Evolutionary conservation across 2,888 invertebrate genomes (phyloP).

Genomic region (Muscina levida): DNA sequence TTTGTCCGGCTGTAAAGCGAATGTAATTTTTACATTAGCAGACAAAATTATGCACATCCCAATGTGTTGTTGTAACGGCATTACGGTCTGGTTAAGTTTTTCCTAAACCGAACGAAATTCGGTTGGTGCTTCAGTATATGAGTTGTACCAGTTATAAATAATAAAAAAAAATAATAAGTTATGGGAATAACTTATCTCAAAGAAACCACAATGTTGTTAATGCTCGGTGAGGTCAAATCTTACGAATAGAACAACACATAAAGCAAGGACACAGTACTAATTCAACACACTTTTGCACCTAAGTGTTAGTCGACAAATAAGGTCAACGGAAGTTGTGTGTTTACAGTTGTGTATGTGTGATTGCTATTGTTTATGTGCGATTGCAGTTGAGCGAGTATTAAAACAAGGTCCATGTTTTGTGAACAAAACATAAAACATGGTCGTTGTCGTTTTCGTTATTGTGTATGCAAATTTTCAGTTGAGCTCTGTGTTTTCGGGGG

Average conservation of each 20-base stretch:
- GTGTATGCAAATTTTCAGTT: slow-evolving; percentile 39
- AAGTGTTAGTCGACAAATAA: slow-evolving; percentile 17
- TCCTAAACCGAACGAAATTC: too few species aligned
- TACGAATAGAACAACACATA: too few species aligned
- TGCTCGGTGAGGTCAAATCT: too few species aligned
- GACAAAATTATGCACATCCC: background rate
- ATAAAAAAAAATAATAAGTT: too few species aligned
- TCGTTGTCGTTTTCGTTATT: slow-evolving; percentile 50
- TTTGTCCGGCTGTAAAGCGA: slow-evolving; percentile 62
- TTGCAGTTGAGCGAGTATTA: background rate
- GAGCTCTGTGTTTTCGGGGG: slow-evolving; percentile 17
- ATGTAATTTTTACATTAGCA: slow-evolving; percentile 6
- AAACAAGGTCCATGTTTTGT: slow-evolving; percentile 52
- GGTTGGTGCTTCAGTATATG: too few species aligned
- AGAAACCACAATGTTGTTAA: too few species aligned
- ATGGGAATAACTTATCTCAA: too few species aligned
- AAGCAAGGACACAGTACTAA: too few species aligned
- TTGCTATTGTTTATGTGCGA: background rate
- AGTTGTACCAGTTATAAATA: too few species aligned
- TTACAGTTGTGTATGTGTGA: background rate
- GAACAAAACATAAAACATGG: slow-evolving; percentile 51
- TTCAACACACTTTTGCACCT: background rate
- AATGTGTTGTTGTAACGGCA: too few species aligned
- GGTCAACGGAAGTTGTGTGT: slow-evolving; percentile 44
- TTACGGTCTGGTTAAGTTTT: too few species aligned